Evolutionary conservation across 1,140 invertebrate species (phyloP), one percentile per base, ranked within the genome.

Genomic region (Homarus americanus): DNA sequence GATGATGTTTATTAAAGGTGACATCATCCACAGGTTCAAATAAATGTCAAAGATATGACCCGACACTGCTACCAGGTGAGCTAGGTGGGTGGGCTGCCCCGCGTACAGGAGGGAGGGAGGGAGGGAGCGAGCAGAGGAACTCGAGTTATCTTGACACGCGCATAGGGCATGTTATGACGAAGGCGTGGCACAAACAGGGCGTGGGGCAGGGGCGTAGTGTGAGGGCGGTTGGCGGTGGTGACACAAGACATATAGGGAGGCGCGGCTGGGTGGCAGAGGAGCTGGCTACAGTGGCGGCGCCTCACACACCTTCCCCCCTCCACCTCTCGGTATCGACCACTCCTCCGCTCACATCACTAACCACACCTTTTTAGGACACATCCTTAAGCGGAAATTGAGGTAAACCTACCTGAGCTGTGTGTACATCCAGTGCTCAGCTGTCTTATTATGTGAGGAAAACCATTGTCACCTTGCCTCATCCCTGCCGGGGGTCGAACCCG

Each of bases 401-500:
- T 63, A 63, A 24, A 63, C 58, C 15, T 17, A 24, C 24, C 24
- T 24, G 58, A 20, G 58, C 0, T 17, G 15, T 15, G 12, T 20
- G 20, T 24, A 63, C 58, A 24, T 63, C 72, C 32, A 32, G 78
- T 53, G 44, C 15, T 28, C 34, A 53, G 44, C n/a, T 58, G 82
- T 63, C 12, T 15, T 44, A 73, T 10, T 12, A 32, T 32, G 53
- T 73, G 15, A 49, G 66, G 82, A 85, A 73, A 85, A 73, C 66
- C 82, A 73, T 85, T 36, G 69, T 34, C n/a, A 41, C 69, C 9
- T 3, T 12, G 40, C 69, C 38, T 28, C 93, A 93, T 93, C 93
- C 93, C 91, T 93, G 92, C 92, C 91, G 93, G 93, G 93, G 93
- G 92, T 94, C 93, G 93, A 94, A 94, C 93, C 93, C 93, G n/a